Conservation (phyloP, 2,888 invertebrate species). For the Drosophila buzzatii region DNA sequence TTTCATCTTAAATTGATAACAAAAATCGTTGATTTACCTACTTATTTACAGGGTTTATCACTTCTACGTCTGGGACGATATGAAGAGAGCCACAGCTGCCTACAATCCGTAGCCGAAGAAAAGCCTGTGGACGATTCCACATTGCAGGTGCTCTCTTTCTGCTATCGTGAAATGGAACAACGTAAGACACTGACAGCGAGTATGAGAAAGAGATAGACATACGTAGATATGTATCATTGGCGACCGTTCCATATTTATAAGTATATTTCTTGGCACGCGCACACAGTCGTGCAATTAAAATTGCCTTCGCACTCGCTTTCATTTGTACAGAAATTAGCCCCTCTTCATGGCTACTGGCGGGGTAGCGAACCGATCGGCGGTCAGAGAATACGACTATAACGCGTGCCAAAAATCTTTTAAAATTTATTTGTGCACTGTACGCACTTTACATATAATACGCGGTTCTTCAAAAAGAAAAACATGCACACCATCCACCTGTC, state of each 20-base stretch:
- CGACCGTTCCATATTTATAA: conserved; percentile 57
- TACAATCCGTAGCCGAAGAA: conserved; percentile 91
- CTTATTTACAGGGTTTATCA: conserved; percentile 90
- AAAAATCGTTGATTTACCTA: neutral
- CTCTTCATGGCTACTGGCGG: conserved; percentile 25
- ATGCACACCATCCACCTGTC: neutral
- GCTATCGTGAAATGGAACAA: conserved; percentile 96
- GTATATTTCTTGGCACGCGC: conserved; percentile 72
- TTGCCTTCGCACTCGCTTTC: conserved; percentile 54
- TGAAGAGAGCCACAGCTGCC: conserved; percentile 91
- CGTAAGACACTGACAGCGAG: conserved; percentile 88
- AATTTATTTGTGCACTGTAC: conserved; percentile 1
- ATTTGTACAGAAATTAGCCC: conserved; percentile 39
- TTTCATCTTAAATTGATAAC: neutral
- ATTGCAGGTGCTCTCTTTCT: conserved; percentile 97
- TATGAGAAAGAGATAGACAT: conserved; percentile 10
- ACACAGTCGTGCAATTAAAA: conserved; percentile 58
- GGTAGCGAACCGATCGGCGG: neutral
- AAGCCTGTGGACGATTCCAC: conserved; percentile 96
- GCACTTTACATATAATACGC: neutral
- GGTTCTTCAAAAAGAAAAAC: neutral
- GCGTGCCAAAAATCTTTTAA: conserved; percentile 50
- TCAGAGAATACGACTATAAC: conserved; percentile 1
- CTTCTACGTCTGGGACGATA: conserved; percentile 94
- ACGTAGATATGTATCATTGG: conserved; percentile 6